Conservation (phyloP, 2,888 invertebrate species). For the Endomychus coccineus region DNA sequence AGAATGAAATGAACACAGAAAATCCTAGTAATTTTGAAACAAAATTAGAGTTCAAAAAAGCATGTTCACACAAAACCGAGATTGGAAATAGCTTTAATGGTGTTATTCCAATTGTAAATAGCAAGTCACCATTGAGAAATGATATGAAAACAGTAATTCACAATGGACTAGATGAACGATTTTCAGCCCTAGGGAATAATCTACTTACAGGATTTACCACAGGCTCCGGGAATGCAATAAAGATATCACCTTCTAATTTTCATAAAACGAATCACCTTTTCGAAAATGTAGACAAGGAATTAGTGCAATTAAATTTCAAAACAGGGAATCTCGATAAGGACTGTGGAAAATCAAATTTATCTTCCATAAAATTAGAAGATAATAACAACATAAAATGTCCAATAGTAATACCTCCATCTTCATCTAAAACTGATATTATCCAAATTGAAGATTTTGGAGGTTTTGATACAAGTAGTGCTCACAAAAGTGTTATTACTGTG, state of each 20-base stretch:
- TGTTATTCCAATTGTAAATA: too few species aligned
- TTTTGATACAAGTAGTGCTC: too few species aligned
- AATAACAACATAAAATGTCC: constrained; percentile 3
- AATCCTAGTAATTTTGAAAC: too few species aligned
- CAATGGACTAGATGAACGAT: neutral
- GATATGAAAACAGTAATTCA: too few species aligned
- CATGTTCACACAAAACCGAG: neutral
- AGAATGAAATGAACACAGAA: too few species aligned
- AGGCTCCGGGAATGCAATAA: constrained; percentile 39
- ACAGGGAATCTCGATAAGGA: too few species aligned
- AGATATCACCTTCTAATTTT: constrained; percentile 21
- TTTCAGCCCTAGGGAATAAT: neutral
- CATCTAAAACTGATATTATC: neutral
- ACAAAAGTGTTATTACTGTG: too few species aligned
- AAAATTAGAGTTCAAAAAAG: too few species aligned
- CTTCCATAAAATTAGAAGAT: neutral
- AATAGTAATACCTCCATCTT: too few species aligned
- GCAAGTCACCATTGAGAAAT: too few species aligned
- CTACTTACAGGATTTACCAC: constrained; percentile 8
- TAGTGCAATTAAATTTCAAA: neutral
- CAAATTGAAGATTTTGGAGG: too few species aligned
- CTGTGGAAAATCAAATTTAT: neutral
- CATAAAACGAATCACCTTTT: constrained; percentile 4
- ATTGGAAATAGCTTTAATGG: too few species aligned
- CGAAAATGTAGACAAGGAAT: constrained; percentile 4